phyloP scores from a whole-genome alignment of 2,797 vertebrate species.

The Molossus molossus region DNA sequence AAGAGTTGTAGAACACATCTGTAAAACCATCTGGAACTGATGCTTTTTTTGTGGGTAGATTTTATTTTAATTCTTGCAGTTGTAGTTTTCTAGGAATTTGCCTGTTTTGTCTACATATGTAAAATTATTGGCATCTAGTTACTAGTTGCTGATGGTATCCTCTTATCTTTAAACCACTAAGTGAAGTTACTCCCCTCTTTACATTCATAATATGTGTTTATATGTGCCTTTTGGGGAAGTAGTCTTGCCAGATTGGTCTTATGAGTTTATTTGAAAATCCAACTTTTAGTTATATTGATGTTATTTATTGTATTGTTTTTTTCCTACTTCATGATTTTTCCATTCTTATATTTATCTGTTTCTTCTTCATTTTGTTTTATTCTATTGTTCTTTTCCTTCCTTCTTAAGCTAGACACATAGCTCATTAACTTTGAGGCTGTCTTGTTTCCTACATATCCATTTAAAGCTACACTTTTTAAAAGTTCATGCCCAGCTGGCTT shows the following conservation, averaged over 20 bases:
- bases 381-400: background rate
- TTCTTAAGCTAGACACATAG: background rate
- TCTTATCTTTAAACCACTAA: slow-evolving; percentile 29
- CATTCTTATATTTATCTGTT: background rate
- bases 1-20: background rate
- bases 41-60: background rate
- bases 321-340: background rate
- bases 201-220: background rate
- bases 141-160: background rate
- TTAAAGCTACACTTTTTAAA: background rate
- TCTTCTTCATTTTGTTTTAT: slow-evolving; percentile 25
- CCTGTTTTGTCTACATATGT: slow-evolving; percentile 5
- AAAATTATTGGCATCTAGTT: slow-evolving; percentile 1
- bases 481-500: background rate
- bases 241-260: background rate
- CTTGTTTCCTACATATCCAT: background rate
- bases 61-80: background rate
- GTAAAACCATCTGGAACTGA: background rate
- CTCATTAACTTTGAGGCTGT: background rate
- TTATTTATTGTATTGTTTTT: background rate
- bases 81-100: background rate
- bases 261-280: background rate
- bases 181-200: background rate
- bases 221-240: background rate
- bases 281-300: background rate